phyloP scores from a whole-genome alignment of 2,113 vertebrate species.

The Chrysemys picta region DNA sequence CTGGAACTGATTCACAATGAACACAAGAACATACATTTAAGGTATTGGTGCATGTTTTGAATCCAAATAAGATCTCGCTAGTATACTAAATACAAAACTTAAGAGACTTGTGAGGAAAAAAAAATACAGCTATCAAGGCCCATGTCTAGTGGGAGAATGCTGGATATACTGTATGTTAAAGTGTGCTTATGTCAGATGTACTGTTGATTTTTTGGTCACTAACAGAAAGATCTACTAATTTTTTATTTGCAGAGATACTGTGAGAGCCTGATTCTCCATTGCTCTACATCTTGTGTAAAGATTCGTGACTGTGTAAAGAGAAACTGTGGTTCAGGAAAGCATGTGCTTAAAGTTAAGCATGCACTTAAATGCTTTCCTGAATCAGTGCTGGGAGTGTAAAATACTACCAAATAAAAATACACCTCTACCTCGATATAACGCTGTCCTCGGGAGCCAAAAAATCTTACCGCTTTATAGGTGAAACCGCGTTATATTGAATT shows the following conservation, averaged over 20 bases:
- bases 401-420: background rate
- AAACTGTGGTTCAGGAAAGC: background rate
- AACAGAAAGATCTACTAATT: background rate
- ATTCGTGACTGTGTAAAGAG: background rate
- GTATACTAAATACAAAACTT: background rate
- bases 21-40: background rate
- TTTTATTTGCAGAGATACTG: background rate
- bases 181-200: background rate
- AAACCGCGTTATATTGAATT: too few species aligned
- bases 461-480: too few species aligned
- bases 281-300: background rate
- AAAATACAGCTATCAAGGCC: background rate
- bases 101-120: background rate
- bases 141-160: background rate
- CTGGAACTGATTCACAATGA: background rate
- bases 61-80: background rate
- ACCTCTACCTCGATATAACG: too few species aligned
- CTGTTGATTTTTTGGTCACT: background rate
- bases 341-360: rapidly evolving
- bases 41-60: background rate
- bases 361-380: background rate
- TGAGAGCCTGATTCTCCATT: background rate
- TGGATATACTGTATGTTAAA: background rate
- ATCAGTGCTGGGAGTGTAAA: background rate
- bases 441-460: too few species aligned